These are phyloP conservation scores for Halcyon senegalensis DNA, from an alignment of 2,113 vertebrate species.

Conservation along the genomic window DNA sequence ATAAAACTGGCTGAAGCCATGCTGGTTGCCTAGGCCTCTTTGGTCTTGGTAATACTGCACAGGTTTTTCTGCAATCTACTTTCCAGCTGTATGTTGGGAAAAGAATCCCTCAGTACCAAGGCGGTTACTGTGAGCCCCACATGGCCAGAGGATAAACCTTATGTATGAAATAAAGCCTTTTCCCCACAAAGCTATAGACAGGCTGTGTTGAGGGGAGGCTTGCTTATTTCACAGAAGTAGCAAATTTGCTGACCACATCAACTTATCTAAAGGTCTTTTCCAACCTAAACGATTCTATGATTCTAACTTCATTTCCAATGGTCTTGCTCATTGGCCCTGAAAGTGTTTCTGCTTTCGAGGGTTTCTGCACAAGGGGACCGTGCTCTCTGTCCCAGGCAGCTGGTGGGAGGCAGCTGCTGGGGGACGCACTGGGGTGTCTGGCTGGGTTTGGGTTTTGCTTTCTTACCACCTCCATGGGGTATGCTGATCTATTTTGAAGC, in stretches of 20 bases:
- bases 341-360: neutral
- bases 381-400: neutral
- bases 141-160: neutral
- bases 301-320: neutral
- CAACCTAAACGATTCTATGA: neutral
- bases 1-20: rapidly evolving
- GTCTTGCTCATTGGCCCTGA: rapidly evolving
- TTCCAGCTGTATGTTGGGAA: neutral
- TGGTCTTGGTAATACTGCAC: neutral
- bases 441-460: neutral
- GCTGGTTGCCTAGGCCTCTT: neutral
- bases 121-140: rapidly evolving
- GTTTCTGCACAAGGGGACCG: neutral
- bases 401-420: neutral
- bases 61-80: neutral
- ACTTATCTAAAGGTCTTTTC: neutral
- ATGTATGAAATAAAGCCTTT: neutral
- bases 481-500: neutral
- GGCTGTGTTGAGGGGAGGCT: neutral
- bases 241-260: neutral
- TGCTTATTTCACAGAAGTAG: neutral
- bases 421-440: neutral
- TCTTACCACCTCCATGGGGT: neutral
- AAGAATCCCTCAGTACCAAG: neutral
- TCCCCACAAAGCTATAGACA: neutral